Evolutionary conservation across 2,113 vertebrate species (phyloP).

Genomic region (Phrynocephalus versicolor): DNA sequence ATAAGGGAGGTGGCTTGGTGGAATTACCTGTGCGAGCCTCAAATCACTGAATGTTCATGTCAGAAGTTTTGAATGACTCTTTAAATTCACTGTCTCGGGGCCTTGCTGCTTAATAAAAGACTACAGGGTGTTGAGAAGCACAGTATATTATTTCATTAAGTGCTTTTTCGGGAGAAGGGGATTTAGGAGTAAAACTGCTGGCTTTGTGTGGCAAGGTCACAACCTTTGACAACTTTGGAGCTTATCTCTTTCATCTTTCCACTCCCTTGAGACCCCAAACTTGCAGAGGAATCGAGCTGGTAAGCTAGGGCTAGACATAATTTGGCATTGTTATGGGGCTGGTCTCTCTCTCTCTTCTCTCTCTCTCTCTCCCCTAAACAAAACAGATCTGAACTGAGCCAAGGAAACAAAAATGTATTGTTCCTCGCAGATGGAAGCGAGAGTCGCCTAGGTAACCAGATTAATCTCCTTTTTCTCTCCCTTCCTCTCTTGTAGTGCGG

Average conservation of each 20-base stretch:
- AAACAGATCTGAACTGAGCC: conserved; percentile 99
- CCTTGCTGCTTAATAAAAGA: conserved; percentile 69
- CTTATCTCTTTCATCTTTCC: conserved; percentile 82
- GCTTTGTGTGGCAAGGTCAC: conserved; percentile 91
- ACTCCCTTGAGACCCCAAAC: conserved; percentile 80
- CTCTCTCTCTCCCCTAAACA: conserved; percentile 77
- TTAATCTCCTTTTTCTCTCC: conserved; percentile 99
- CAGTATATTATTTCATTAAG: conserved; percentile 98
- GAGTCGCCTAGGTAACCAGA: conserved; percentile 99
- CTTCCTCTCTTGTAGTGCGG: conserved; percentile 98
- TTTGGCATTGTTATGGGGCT: conserved; percentile 89
- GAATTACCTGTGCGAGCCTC: conserved; percentile 3
- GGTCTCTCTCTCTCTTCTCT: conserved; percentile 56
- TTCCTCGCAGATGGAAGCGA: conserved; percentile 99
- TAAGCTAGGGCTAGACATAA: conserved; percentile 88
- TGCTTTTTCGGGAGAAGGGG: conserved; percentile 82
- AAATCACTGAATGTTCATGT: conserved; percentile 44
- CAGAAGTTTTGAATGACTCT: conserved; percentile 64
- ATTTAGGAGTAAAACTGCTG: conserved; percentile 87
- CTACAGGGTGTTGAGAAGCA: conserved; percentile 73
- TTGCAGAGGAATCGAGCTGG: conserved; percentile 76
- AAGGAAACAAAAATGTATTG: conserved; percentile 99
- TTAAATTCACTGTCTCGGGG: conserved; percentile 61
- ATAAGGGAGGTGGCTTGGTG: no score
- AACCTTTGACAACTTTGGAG: conserved; percentile 91